Conservation (phyloP, 2,113 vertebrate genomes). For the Corythornis madagascariensis region DNA sequence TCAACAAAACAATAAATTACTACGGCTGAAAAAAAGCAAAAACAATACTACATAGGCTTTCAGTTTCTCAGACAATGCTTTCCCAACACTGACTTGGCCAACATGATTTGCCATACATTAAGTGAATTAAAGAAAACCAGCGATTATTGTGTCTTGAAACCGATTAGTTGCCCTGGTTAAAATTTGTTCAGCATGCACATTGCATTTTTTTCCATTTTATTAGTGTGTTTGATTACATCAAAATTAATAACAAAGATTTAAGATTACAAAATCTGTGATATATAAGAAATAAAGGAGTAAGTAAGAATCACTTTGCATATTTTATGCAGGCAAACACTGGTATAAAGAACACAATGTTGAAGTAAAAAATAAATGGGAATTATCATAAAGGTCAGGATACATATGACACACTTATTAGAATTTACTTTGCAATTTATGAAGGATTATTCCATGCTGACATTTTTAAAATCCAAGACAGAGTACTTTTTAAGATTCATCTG, state of each 20-base stretch:
- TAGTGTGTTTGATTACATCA: neutral
- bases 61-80: neutral
- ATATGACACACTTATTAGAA: neutral
- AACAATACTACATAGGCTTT: neutral
- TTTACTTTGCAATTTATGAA: constrained; percentile 16
- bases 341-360: neutral
- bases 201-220: neutral
- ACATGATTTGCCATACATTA: neutral
- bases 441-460: neutral
- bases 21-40: neutral
- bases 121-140: neutral
- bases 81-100: neutral
- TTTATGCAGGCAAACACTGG: neutral
- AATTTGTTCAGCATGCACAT: neutral
- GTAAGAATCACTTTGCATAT: neutral
- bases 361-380: neutral
- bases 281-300: neutral
- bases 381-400: neutral
- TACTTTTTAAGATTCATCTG: neutral
- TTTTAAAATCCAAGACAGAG: neutral
- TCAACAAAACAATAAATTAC: neutral
- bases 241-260: neutral
- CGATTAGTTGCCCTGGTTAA: neutral
- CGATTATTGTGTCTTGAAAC: neutral
- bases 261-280: neutral